Base-by-base conservation (phyloP, 2,797 vertebrate species). In the Coregonus sp. region DNA sequence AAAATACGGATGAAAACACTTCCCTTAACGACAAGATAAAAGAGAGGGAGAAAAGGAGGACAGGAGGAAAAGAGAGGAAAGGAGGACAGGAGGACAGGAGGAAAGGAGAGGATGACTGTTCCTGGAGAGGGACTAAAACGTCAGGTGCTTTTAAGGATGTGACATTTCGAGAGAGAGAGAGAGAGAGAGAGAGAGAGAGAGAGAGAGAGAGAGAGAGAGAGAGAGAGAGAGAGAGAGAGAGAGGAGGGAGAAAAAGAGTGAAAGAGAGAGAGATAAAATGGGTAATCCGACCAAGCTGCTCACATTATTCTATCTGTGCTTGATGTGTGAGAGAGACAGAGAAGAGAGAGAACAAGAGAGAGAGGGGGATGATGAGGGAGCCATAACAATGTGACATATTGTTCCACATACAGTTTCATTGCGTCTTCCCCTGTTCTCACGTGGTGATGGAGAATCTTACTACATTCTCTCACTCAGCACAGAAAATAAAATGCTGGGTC, bases 51-150 rank as follows among this genome's bases (percentile, higher is more conserved):
- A 63, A 12, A 73, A 65, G 75, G 50, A 40, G 35, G 78, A n/a
- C 5, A 72, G 18, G 52, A 83, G 66, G 67, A 56, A 72, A 63
- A 70, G 51, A 40, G 5, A 67, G 47, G 67, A 69, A 79, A 1
- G 20, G 75, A 73, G 77, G 67, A 74, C 75, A 81, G 81, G 76
- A 68, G 71, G 70, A 81, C 78, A 40, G 72, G 85, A 84, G 47
- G 63, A 72, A 72, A 15, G 25, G 59, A 63, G 25, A 25, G 20
- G n/a, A 63, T 63, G 9, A 29, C 20, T 63, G 20, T 63, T 63
- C 20, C 7, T 63, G 20, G 59, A 63, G 59, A 29, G 20, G 9
- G 20, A 63, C 59, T 25, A 20, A 20, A 25, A 63, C 11, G 20
- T 3, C 3, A 20, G 4, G 9, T 1, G 59, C 3, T 63, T 63